These are phyloP conservation scores for Seira sanloemensis DNA, from an alignment of 2,888 invertebrate genomes.

Conservation along the genomic window DNA sequence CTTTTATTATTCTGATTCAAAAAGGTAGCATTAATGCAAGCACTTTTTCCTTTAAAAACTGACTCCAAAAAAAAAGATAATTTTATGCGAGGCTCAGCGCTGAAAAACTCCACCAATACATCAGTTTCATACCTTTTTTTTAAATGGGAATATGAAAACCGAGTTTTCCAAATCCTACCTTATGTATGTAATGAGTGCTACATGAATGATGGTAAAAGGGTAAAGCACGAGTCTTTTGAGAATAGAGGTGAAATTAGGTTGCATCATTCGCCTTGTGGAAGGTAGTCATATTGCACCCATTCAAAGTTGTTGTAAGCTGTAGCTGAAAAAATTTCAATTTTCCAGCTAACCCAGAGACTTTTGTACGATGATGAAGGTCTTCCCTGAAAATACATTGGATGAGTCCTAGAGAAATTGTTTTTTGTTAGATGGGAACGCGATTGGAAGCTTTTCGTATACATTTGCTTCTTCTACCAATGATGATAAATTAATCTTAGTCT, in stretches of 20 bases:
- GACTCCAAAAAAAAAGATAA: constrained; percentile 40
- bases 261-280: too few relatives aligned
- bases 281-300: not conserved
- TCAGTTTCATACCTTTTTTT: not conserved
- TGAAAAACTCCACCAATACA: constrained; percentile 40
- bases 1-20: constrained; percentile 61
- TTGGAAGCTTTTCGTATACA: constrained; percentile 27
- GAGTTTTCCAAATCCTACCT: not conserved
- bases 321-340: not conserved
- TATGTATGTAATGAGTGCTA: not conserved
- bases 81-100: constrained; percentile 48
- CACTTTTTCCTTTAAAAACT: constrained; percentile 20
- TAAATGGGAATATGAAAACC: constrained; percentile 4
- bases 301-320: not conserved
- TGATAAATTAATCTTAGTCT: constrained; percentile 58
- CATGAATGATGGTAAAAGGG: not conserved
- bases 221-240: not conserved
- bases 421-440: constrained; percentile 43
- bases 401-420: constrained; percentile 46
- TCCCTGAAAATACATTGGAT: constrained; percentile 23
- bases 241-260: constrained; percentile 1
- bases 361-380: not conserved
- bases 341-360: not conserved
- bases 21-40: constrained; percentile 56
- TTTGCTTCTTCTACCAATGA: constrained; percentile 36